These are phyloP conservation scores for Molothrus ater DNA, from an alignment of 2,797 vertebrate genomes.

Conservation along the genomic window DNA sequence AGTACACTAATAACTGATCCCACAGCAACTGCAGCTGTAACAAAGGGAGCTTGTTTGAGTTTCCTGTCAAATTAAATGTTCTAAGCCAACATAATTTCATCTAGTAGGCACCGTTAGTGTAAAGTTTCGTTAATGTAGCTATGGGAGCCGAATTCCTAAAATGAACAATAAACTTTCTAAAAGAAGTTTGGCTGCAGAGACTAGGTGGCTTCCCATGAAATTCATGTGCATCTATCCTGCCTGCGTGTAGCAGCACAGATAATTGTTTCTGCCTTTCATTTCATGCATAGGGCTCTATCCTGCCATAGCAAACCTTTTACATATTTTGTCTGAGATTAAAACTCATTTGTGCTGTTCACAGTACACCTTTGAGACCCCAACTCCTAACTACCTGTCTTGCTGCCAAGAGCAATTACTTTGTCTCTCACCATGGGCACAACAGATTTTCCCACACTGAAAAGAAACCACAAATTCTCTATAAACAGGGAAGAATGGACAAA, in stretches of 20 bases:
- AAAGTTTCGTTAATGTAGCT: background rate
- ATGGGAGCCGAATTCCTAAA: background rate
- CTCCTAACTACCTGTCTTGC: background rate
- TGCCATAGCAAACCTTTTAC: background rate
- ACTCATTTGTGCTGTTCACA: background rate
- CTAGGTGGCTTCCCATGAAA: background rate
- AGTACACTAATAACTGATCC: background rate
- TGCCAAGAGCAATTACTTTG: background rate
- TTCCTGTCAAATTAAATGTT: background rate
- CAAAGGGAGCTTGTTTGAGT: background rate
- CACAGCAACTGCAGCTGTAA: background rate
- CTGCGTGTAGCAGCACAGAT: background rate
- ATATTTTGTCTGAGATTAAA: background rate
- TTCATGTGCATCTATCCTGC: background rate
- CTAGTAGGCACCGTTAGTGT: background rate
- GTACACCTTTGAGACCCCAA: background rate
- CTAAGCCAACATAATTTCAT: background rate
- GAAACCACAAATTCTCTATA: background rate
- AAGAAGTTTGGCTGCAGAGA: background rate
- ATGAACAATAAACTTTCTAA: background rate
- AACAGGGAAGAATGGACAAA: background rate
- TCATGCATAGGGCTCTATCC: background rate
- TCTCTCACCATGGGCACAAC: background rate
- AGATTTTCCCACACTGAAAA: background rate
- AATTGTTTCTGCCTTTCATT: background rate